Percentiles rank a stretch among this genome's conserved stretches.
Evolutionary conservation across 2,888 invertebrate species (phyloP).

Genomic region (Myathropa florea): DNA sequence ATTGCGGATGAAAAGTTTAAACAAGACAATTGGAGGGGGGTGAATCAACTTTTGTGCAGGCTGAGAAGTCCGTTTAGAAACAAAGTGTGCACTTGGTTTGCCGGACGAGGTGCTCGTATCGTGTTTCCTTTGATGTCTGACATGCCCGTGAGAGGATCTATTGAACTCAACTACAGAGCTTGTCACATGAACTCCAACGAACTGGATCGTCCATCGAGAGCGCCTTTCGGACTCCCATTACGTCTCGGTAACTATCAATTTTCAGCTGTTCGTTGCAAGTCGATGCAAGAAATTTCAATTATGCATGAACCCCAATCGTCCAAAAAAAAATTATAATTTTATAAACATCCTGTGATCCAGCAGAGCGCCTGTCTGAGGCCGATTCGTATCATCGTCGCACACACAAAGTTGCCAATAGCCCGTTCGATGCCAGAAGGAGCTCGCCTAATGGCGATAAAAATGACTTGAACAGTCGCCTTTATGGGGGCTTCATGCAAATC

Average conservation of each 20-base stretch:
- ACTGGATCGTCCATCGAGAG: background rate
- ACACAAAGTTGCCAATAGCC: background rate
- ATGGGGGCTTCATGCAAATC: slow-evolving; percentile 61
- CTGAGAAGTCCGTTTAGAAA: background rate
- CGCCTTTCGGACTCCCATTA: background rate
- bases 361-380: background rate
- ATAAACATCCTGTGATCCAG: slow-evolving; percentile 18
- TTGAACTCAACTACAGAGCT: background rate
- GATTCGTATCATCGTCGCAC: background rate
- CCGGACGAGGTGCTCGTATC: background rate
- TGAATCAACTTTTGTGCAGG: background rate
- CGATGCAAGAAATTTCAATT: background rate
- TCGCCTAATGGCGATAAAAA: slow-evolving; percentile 51
- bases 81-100: background rate
- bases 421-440: slow-evolving; percentile 34
- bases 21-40: background rate
- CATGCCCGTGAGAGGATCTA: no score
- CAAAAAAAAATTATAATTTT: slow-evolving; percentile 40
- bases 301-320: background rate
- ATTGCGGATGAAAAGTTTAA: background rate
- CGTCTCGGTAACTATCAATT: background rate
- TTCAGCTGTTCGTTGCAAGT: background rate
- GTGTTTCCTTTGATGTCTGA: background rate
- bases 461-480: slow-evolving; percentile 54
- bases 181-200: background rate